Base-by-base conservation (phyloP, 2,888 invertebrate genomes). In the Nomada ruficornis region DNA sequence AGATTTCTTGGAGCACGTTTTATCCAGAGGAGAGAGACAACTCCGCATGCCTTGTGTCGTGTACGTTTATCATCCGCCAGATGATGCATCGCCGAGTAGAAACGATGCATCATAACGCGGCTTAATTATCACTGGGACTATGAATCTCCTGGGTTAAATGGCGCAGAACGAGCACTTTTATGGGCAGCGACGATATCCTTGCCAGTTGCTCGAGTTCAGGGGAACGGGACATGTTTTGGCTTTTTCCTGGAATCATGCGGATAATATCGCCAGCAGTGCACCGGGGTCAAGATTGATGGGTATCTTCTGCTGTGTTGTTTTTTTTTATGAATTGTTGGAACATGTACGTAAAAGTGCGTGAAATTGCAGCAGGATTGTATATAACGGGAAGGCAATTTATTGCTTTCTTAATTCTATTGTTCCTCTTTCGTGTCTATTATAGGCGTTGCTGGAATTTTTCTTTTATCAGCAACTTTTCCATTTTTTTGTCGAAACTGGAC, bases 51-150 rank as follows among this genome's bases (percentile, higher is more conserved):
- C 29, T 20, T n/a, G 50, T 57, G 50, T 20, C 54, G 15, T 26
- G 55, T 63, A 20, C 83, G 82, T 83, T 82, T 57, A 77, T 83
- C 82, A 83, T 82, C 59, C 62, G 47, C 42, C 26, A 26, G 52
- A 77, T 82, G 82, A 83, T 83, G 73, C 83, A 83, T 83, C 75
- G 77, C 36, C 68, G 67, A 0, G 26, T 42, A 20, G 44, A 18
- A 69, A 83, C 77, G 77, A 73, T 77, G 74, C 73, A 77, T 83
- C 82, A 82, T 71, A 77, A 82, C 62, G 55, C 70, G 52, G 44
- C 67, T 74, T 80, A 75, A 80, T 80, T 80, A 80, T 79, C 79
- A 29, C 52, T 13, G 44, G 55, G 50, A 68, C 80, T 79, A 63
- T 72, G 80, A 63, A 80, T 79, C 80, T 67, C 44, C 15, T 11